These are phyloP conservation scores for Paedocypris micromegethes DNA, from an alignment of 2,797 vertebrate genomes.

Conservation along the genomic window DNA sequence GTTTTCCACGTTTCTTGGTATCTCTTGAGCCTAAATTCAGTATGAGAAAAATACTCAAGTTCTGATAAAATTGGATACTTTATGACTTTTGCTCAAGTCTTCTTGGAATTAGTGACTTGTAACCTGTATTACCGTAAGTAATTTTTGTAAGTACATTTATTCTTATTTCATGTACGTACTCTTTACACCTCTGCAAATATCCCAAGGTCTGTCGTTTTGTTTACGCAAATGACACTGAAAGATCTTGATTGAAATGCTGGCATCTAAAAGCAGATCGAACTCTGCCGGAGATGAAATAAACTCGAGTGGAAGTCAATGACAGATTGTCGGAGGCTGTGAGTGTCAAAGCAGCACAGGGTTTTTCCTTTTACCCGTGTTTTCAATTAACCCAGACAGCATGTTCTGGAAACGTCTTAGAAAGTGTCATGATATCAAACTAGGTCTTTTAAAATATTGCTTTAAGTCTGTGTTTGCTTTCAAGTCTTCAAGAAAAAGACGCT, in stretches of 20 bases:
- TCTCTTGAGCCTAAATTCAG: no score
- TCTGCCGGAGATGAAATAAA: conserved; percentile 25
- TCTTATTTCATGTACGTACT: no score
- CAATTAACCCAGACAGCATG: background rate
- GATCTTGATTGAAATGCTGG: conserved; percentile 19
- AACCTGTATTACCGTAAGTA: no score
- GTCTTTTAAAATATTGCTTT: background rate
- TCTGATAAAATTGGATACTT: no score
- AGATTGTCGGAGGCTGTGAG: conserved; percentile 17
- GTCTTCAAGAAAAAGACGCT: no score
- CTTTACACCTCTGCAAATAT: conserved; percentile 2
- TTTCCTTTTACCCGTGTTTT: conserved; percentile 6
- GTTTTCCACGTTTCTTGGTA: no score
- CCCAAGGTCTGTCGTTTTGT: conserved; percentile 22
- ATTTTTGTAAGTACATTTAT: no score
- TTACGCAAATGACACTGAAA: conserved; percentile 5
- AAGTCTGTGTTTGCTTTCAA: background rate
- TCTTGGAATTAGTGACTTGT: no score
- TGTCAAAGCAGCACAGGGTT: conserved; percentile 13
- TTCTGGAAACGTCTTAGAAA: background rate
- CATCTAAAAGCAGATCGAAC: conserved; percentile 22
- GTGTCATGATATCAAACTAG: no score
- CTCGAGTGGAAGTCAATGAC: conserved; percentile 18
- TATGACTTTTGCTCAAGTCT: no score
- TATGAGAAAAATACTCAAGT: no score